Conservation (phyloP, 2,888 invertebrate species). For the Dugesia japonica region DNA sequence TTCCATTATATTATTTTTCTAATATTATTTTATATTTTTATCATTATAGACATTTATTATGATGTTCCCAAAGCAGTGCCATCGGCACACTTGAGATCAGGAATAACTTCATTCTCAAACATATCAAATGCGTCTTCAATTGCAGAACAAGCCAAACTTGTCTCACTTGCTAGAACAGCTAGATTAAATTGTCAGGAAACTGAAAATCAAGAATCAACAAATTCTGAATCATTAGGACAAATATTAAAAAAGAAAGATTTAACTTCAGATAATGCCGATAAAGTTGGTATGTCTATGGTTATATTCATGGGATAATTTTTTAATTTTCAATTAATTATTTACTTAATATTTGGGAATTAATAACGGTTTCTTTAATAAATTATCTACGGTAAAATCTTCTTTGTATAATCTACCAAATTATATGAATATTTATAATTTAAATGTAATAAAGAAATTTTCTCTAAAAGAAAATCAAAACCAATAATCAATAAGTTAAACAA, state of each 20-base stretch:
- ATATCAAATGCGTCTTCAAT: slow-evolving; percentile 14
- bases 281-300: neutral
- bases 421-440: no score
- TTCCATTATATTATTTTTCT: no score
- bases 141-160: slow-evolving; percentile 9
- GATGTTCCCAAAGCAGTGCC: neutral
- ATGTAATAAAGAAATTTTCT: no score
- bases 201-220: neutral
- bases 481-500: no score
- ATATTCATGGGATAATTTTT: no score
- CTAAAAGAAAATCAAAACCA: no score
- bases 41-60: neutral
- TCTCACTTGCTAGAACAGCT: neutral
- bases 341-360: no score
- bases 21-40: no score
- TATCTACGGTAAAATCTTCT: no score
- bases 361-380: no score
- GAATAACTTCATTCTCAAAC: neutral
- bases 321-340: no score
- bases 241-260: neutral
- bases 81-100: neutral
- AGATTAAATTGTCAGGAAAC: neutral
- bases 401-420: no score
- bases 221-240: neutral
- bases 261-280: neutral